Base-by-base conservation (phyloP, 1,140 invertebrate species). In the Solenopsis fugax region DNA sequence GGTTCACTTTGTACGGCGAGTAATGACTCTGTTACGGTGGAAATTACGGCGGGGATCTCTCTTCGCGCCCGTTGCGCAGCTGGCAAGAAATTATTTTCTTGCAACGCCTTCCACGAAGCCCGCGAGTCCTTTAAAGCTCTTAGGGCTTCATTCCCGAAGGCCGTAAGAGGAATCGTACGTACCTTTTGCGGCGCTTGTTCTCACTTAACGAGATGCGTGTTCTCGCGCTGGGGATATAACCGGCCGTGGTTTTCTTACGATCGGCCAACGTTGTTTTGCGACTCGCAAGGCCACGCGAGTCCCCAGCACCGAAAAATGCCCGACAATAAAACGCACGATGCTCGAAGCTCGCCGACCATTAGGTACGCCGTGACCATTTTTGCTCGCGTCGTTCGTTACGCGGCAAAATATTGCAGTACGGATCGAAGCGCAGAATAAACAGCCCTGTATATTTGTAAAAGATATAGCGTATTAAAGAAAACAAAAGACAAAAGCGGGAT, bases 151-250 rank as follows among this genome's bases (percentile, higher is more conserved):
- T 91, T 80, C 72, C 52, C 87, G 72, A 91, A 84, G 89, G 73
- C 78, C 90, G 87, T 90, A 90, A 88, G 87, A 64, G 73, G 87
- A 77, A 87, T 87, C 84, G 56, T 67, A 65, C 87, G 78, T 88
- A 80, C 89, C 89, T 91, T 91, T 90, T 65, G 87, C 86, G 69
- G 85, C 84, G 91, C 82, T 91, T 92, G 91, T 92, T 91, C 86
- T 77, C 85, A 85, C 87, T 92, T 92, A 92, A 92, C 91, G 90
- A 92, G 90, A 91, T 90, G 92, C 92, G 91, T 92, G 91, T 92
- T 92, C 85, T 91, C 89, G 87, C 87, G 80, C 67, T 86, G 89
- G 65, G 84, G 78, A 91, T 89, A 91, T 88, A 92, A 76, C 78
- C 88, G 24, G 82, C 81, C 58, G 80, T 64, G 41, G 58, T 82